A percentile compares a stretch with the other conserved stretches of the same genome.
phyloP scores from a whole-genome alignment of 2,888 invertebrate species.

The Caradrina clavipalpis region DNA sequence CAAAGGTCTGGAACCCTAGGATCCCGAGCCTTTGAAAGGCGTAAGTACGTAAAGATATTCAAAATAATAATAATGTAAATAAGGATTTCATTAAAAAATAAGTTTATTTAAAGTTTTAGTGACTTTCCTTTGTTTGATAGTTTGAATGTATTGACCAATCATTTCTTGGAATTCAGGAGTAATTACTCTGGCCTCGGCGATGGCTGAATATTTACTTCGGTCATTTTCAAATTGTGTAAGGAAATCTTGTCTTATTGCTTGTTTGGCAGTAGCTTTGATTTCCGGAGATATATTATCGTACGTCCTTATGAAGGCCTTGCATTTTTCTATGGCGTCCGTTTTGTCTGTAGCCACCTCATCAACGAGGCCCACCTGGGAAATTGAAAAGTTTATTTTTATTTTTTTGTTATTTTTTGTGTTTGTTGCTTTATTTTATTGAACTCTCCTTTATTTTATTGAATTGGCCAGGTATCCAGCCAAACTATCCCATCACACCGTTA shows the following conservation, averaged over 20 bases:
- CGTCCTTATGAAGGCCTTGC: slow-evolving; percentile 91
- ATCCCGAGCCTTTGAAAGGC: too few species aligned
- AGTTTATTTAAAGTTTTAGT: slow-evolving; percentile 61
- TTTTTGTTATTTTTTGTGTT: too few species aligned
- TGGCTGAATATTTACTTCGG: slow-evolving; percentile 90
- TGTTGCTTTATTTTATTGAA: too few species aligned
- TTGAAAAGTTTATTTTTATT: too few species aligned
- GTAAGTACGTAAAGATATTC: too few species aligned
- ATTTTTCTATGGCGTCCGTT: slow-evolving; percentile 92
- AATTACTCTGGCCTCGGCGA: slow-evolving; percentile 89
- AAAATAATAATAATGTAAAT: too few species aligned
- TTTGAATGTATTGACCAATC: slow-evolving; percentile 92
- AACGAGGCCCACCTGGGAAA: slow-evolving; percentile 91
- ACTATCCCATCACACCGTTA: too few species aligned
- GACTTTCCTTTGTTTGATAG: slow-evolving; percentile 90
- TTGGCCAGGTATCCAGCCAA: too few species aligned
- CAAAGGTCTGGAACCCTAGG: too few species aligned
- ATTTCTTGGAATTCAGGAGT: slow-evolving; percentile 92
- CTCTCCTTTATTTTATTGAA: too few species aligned
- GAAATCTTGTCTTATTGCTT: slow-evolving; percentile 81
- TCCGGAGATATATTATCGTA: slow-evolving; percentile 92
- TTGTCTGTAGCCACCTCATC: slow-evolving; percentile 93
- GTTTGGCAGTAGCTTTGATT: slow-evolving; percentile 89
- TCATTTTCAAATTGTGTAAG: slow-evolving; percentile 88
- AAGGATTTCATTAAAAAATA: too few species aligned